Evolutionary conservation across 2,113 vertebrate species (phyloP).

Genomic region (Phalacrocorax pelagicus): DNA sequence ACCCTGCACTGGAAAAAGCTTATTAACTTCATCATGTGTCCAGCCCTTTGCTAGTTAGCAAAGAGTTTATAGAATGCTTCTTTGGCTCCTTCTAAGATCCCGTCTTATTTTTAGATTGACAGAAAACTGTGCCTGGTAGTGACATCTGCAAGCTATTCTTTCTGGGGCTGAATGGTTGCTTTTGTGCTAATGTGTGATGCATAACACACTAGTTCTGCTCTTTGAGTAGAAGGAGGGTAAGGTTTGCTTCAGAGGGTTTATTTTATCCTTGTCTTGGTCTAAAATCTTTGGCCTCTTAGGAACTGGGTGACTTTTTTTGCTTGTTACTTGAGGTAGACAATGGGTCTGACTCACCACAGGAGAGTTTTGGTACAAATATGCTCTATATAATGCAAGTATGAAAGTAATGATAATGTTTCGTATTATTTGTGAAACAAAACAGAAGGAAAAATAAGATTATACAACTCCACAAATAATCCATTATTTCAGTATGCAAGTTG

Average conservation of each 20-base stretch:
- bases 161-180: conserved; percentile 34
- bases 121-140: conserved; percentile 46
- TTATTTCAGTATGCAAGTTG: not conserved
- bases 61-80: conserved; percentile 26
- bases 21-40: not conserved
- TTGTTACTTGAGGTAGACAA: not conserved
- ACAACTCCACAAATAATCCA: not conserved
- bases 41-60: not conserved
- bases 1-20: not conserved
- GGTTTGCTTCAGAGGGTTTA: conserved; percentile 8
- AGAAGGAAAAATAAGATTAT: not conserved
- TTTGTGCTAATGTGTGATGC: conserved; percentile 58
- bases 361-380: not conserved
- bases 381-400: not conserved
- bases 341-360: not conserved
- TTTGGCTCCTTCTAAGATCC: not conserved
- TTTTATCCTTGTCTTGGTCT: conserved; percentile 6
- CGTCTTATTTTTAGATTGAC: conserved; percentile 51
- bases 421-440: not conserved
- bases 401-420: not conserved
- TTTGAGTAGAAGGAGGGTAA: conserved; percentile 21
- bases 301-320: not conserved
- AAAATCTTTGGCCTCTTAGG: not conserved
- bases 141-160: conserved; percentile 54
- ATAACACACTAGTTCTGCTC: conserved; percentile 17